These are phyloP conservation scores for Psylliodes chrysocephalus DNA, from an alignment of 2,888 invertebrate species.

Conservation along the genomic window DNA sequence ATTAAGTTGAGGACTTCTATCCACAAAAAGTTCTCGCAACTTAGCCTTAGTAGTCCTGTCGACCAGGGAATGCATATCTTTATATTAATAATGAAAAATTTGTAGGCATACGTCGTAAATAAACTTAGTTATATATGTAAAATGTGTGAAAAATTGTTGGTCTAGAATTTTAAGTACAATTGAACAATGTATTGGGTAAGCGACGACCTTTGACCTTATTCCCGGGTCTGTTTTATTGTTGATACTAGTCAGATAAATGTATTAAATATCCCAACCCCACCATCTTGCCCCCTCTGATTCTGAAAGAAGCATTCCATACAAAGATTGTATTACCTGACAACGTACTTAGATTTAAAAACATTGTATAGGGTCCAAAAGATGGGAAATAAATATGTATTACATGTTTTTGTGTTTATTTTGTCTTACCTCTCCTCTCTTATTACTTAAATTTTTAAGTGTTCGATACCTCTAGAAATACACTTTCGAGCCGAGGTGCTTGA, in stretches of 20 bases:
- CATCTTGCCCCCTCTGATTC: slow-evolving; percentile 64
- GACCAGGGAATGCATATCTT: slow-evolving; percentile 65
- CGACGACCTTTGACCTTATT: slow-evolving; percentile 29
- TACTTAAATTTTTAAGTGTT: too few species aligned
- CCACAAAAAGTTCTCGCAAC: slow-evolving; percentile 48
- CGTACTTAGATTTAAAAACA: slow-evolving; percentile 70
- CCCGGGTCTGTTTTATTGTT: slow-evolving; percentile 56
- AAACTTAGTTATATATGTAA: slow-evolving; percentile 62
- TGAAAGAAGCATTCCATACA: slow-evolving; percentile 65
- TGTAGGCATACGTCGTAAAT: slow-evolving; percentile 56
- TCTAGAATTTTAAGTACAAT: slow-evolving; percentile 62
- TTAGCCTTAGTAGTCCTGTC: slow-evolving; percentile 64
- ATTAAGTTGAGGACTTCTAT: slow-evolving; percentile 45
- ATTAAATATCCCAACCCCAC: slow-evolving; percentile 61
- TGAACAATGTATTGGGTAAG: slow-evolving; percentile 47
- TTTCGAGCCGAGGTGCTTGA: too few species aligned
- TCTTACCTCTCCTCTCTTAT: background rate
- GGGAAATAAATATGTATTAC: slow-evolving; percentile 75
- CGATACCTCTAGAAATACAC: too few species aligned
- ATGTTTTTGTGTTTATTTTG: slow-evolving; percentile 31
- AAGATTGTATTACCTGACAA: slow-evolving; percentile 69
- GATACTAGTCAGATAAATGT: slow-evolving; percentile 66
- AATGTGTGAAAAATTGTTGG: slow-evolving; percentile 63
- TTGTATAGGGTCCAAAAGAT: slow-evolving; percentile 80
- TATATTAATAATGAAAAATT: slow-evolving; percentile 60